Base-by-base conservation (phyloP, 2,888 invertebrate genomes). In the Oscheius sp. region DNA sequence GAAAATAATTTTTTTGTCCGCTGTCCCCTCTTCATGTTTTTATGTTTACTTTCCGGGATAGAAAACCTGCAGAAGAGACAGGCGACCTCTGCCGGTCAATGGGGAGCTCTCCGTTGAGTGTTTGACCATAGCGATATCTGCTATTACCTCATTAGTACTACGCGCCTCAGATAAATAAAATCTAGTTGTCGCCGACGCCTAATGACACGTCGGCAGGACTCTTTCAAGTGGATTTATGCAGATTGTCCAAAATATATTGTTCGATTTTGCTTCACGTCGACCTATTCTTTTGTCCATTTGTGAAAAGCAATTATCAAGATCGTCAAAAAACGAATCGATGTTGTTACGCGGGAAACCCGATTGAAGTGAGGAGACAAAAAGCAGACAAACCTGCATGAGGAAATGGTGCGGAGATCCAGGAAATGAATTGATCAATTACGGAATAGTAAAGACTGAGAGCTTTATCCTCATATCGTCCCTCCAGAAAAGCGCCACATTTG, bases 361-460 rank as follows among this genome's bases (percentile, higher is more conserved):
- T 54, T 54, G n/a, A 32, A 33, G 22, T 26, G 4, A 24, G 26
- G n/a, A n/a, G n/a, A 20, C 17, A 20, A 54, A 54, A 54, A 54
- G 47, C 24, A 36, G 8, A 71, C 70, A 59, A 41, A 81, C 82
- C 82, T 79, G 74, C 75, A 74, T 81, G 82, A 12, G 80, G 78
- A 70, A 84, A 84, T 38, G 82, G 80, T 36, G 70, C 70, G 6
- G 82, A 82, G 30, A 84, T 56, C 41, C 67, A 59, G n/a, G 68
- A 68, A 63, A 84, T 80, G 50, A 84, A 72, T 44, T 74, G 77
- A 68, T 82, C 78, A 56, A 82, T 80, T 2, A 67, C 73, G 26
- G 59, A 67, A 69, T 84, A 85, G 70, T 82, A 83, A 57, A 75
- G 71, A 56, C 72, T 72, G 66, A 84, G 78, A 24, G 83, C 81